A percentile compares a stretch with the other conserved stretches of the same genome.
Conservation (phyloP, 2,888 invertebrate species). For the Clanis bilineata region DNA sequence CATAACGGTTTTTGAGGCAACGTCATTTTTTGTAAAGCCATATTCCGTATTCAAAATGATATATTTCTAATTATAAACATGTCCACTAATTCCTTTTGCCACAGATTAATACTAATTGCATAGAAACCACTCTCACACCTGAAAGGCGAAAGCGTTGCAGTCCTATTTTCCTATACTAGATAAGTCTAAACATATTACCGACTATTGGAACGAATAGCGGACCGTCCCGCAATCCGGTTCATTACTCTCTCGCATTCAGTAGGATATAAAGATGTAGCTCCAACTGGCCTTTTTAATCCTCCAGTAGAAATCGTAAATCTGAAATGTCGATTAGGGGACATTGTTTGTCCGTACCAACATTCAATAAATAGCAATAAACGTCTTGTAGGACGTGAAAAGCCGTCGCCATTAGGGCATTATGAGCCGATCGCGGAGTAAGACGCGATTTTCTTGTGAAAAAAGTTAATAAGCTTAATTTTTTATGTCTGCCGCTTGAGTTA, state of each 20-base stretch:
- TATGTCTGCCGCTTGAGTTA: neutral
- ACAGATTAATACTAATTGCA: neutral
- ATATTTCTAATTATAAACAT: neutral
- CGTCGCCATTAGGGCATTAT: conserved; percentile 41
- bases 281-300: conserved; percentile 52
- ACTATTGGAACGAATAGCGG: conserved; percentile 27
- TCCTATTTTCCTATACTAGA: conserved; percentile 19
- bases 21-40: too few species aligned
- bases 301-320: conserved; percentile 53
- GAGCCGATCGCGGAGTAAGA: conserved; percentile 42
- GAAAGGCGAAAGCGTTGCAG: neutral
- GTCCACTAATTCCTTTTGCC: neutral
- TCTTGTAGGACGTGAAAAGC: conserved; percentile 26
- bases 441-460: conserved; percentile 32
- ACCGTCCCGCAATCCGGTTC: conserved; percentile 38
- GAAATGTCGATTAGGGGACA: conserved; percentile 53
- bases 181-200: conserved; percentile 31
- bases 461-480: conserved; percentile 31
- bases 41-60: too few species aligned
- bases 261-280: conserved; percentile 42
- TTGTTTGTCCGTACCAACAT: conserved; percentile 41
- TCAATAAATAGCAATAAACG: conserved; percentile 62
- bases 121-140: neutral
- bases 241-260: conserved; percentile 33
- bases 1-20: too few species aligned